Evolutionary conservation across 2,888 invertebrate genomes (phyloP).

Genomic region (Phragmatobia fuliginosa): DNA sequence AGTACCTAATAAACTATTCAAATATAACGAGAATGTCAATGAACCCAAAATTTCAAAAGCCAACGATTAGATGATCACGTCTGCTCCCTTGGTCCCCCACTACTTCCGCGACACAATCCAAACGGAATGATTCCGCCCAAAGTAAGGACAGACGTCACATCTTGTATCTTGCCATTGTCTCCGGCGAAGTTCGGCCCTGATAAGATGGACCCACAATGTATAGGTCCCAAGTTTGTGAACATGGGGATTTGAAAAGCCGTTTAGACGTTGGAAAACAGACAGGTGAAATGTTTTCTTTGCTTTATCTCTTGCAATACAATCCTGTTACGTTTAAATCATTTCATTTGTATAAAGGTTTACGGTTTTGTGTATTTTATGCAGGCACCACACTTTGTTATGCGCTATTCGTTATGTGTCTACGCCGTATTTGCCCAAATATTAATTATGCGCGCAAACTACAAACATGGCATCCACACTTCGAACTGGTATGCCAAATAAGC

Average conservation of each 20-base stretch:
- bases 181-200: conserved; percentile 72
- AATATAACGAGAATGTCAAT: not conserved
- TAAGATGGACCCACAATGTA: conserved; percentile 70
- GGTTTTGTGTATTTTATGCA: not conserved
- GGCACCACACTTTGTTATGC: too few relatives aligned
- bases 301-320: conserved; percentile 34
- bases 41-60: conserved; percentile 10
- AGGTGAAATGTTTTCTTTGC: conserved; percentile 59
- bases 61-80: conserved; percentile 36
- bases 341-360: conserved; percentile 12
- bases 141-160: conserved; percentile 61
- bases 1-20: not conserved
- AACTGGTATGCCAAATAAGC: too few relatives aligned
- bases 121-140: conserved; percentile 51
- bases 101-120: conserved; percentile 48
- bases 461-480: too few relatives aligned
- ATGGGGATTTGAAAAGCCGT: conserved; percentile 72
- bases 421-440: too few relatives aligned
- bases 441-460: too few relatives aligned
- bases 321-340: conserved; percentile 14
- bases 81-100: conserved; percentile 32
- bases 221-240: conserved; percentile 73
- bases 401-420: too few relatives aligned
- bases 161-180: conserved; percentile 70
- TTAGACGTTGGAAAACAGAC: conserved; percentile 54